phyloP scores from a whole-genome alignment of 2,888 invertebrate species.

The Endomychus coccineus region DNA sequence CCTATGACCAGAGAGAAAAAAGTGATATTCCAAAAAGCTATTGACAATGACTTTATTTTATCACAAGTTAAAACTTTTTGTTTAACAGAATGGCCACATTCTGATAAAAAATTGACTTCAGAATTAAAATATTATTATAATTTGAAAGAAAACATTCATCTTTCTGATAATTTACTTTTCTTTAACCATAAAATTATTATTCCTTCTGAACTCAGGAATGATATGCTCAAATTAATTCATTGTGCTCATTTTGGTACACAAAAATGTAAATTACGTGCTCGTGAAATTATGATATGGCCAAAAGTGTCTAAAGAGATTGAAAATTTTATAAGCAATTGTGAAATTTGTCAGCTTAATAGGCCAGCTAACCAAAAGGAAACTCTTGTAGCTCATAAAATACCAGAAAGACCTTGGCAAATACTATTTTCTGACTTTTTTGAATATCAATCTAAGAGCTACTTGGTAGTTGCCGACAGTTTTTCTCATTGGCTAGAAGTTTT shows the following conservation, averaged over 20 bases:
- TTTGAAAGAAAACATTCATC: no score
- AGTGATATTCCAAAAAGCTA: not conserved
- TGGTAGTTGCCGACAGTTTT: conserved; percentile 25
- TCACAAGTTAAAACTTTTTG: conserved; percentile 5
- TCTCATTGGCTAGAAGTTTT: conserved; percentile 22
- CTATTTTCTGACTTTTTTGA: conserved; percentile 21
- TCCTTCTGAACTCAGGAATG: conserved; percentile 5
- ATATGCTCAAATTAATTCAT: conserved; percentile 10
- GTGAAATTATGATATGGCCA: conserved; percentile 24
- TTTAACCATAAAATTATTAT: conserved; percentile 6
- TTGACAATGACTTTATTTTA: not conserved
- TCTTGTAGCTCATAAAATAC: conserved; percentile 19
- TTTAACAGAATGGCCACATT: conserved; percentile 1
- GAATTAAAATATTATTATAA: conserved; percentile 3
- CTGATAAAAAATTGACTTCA: not conserved
- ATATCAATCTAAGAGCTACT: conserved; percentile 19
- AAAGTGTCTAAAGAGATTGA: conserved; percentile 20
- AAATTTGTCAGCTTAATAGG: conserved; percentile 8
- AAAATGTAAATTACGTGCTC: conserved; percentile 10
- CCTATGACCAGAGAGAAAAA: conserved; percentile 16
- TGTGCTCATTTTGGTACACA: conserved; percentile 11
- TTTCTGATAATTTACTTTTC: conserved; percentile 3
- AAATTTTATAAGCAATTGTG: conserved; percentile 14
- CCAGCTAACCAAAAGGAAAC: conserved; percentile 11
- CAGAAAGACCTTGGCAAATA: conserved; percentile 19